Evolutionary conservation across 1,140 invertebrate species (phyloP).

Genomic region (Drosophila santomea): DNA sequence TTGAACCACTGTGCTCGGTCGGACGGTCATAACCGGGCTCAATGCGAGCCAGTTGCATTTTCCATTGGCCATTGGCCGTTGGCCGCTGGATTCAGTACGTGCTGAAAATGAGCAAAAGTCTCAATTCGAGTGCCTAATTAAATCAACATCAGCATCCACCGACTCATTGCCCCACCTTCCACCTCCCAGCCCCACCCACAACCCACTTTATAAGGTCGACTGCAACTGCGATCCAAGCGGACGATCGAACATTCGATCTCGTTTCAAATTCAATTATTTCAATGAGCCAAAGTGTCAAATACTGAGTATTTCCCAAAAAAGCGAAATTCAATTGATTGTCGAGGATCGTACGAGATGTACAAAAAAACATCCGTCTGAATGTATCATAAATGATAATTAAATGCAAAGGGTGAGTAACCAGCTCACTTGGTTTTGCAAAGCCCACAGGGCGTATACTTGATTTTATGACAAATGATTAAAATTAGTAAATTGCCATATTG

Average conservation of each 20-base stretch:
- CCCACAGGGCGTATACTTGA: constrained; percentile 3
- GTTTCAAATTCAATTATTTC: constrained; percentile 69
- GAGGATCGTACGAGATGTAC: constrained; percentile 3
- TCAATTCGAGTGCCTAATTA: constrained; percentile 72
- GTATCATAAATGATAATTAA: neutral
- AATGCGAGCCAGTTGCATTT: constrained; percentile 38
- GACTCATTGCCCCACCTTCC: too few relatives aligned
- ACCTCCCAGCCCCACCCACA: neutral
- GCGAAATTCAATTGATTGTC: constrained; percentile 61
- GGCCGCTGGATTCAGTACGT: constrained; percentile 41
- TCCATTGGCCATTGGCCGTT: constrained; percentile 25
- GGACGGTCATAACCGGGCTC: constrained; percentile 22
- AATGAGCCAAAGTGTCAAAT: constrained; percentile 67
- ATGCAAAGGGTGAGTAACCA: neutral
- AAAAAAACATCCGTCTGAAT: neutral
- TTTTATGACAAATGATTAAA: neutral
- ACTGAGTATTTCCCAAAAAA: constrained; percentile 44
- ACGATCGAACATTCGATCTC: constrained; percentile 23
- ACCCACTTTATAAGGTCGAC: constrained; percentile 2
- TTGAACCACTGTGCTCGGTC: constrained; percentile 15
- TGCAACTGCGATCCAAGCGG: neutral
- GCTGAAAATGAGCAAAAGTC: constrained; percentile 60
- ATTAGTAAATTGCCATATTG: neutral
- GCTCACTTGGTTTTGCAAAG: neutral
- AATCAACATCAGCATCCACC: constrained; percentile 57